Percentiles rank a stretch among this genome's conserved stretches.
phyloP scores from a whole-genome alignment of 1,140 invertebrate species.

The Drosophila navojoa region DNA sequence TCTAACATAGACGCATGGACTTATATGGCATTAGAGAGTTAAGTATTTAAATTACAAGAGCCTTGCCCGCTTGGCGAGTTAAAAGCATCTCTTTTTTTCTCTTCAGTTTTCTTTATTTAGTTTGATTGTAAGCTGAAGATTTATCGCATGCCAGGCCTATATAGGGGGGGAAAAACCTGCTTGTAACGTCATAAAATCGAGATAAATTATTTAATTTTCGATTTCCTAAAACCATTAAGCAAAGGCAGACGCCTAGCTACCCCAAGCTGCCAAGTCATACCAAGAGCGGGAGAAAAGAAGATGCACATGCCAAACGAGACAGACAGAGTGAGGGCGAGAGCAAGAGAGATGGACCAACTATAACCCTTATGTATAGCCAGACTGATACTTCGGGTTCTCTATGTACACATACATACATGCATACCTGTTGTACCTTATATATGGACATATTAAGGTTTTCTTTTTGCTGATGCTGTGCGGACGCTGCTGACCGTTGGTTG shows the following conservation, averaged over 20 bases:
- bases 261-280: conserved; percentile 70
- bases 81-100: conserved; percentile 29
- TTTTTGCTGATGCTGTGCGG: conserved; percentile 58
- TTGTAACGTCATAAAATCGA: conserved; percentile 82
- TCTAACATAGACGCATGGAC: conserved; percentile 14
- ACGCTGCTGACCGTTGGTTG: conserved; percentile 60
- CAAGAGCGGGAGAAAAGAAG: conserved; percentile 3
- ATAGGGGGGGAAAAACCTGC: conserved; percentile 57
- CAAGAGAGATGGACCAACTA: conserved; percentile 35
- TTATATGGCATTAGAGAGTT: conserved; percentile 60
- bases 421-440: conserved; percentile 23
- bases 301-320: neutral
- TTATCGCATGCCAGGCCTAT: conserved; percentile 60
- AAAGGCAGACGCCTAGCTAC: conserved; percentile 68
- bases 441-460: conserved; percentile 49
- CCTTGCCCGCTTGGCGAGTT: conserved; percentile 24
- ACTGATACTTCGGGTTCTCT: conserved; percentile 13
- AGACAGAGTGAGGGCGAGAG: conserved; percentile 6
- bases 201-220: conserved; percentile 82
- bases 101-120: conserved; percentile 45
- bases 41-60: conserved; percentile 62
- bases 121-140: conserved; percentile 72
- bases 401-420: conserved; percentile 19
- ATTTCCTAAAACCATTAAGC: conserved; percentile 82
- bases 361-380: conserved; percentile 37